Conservation (phyloP, 2,888 invertebrate genomes). For the Plagodis pulveraria region DNA sequence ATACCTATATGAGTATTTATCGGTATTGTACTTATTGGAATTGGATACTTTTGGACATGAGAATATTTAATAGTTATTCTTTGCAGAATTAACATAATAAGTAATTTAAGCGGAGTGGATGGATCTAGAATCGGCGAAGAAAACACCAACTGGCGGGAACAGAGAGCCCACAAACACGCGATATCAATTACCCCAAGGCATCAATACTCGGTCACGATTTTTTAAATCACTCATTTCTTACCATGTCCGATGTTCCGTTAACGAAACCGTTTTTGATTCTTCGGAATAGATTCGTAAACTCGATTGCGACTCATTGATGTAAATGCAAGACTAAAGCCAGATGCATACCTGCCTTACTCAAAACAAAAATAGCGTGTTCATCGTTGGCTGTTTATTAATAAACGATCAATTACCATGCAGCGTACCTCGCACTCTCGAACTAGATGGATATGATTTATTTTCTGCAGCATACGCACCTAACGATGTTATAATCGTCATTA, state of each 20-base stretch:
- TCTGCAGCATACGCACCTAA: slow-evolving; percentile 57
- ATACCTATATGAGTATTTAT: too few species aligned
- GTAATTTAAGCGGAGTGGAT: background rate
- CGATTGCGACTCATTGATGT: slow-evolving; percentile 24
- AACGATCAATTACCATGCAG: slow-evolving; percentile 47
- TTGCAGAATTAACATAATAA: too few species aligned
- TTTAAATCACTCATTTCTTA: slow-evolving; percentile 26
- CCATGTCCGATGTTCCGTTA: slow-evolving; percentile 22
- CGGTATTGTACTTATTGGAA: too few species aligned
- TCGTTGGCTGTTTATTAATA: slow-evolving; percentile 49
- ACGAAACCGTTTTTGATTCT: slow-evolving; percentile 10
- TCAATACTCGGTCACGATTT: slow-evolving; percentile 41
- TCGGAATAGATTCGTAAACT: slow-evolving; percentile 15
- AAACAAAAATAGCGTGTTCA: slow-evolving; percentile 48
- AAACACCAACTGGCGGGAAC: slow-evolving; percentile 45
- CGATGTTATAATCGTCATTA: slow-evolving; percentile 33
- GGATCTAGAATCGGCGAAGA: background rate
- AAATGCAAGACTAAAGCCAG: slow-evolving; percentile 35
- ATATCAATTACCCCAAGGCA: slow-evolving; percentile 40
- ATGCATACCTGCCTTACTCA: slow-evolving; percentile 42
- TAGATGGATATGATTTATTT: slow-evolving; percentile 45
- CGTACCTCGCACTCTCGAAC: slow-evolving; percentile 43
- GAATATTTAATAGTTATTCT: too few species aligned
- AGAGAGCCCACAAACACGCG: slow-evolving; percentile 69
- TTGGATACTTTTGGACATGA: too few species aligned